Percentiles rank a stretch among this genome's conserved stretches.
Conservation (phyloP, 2,888 invertebrate species). For the Cataglyphis cursor region DNA sequence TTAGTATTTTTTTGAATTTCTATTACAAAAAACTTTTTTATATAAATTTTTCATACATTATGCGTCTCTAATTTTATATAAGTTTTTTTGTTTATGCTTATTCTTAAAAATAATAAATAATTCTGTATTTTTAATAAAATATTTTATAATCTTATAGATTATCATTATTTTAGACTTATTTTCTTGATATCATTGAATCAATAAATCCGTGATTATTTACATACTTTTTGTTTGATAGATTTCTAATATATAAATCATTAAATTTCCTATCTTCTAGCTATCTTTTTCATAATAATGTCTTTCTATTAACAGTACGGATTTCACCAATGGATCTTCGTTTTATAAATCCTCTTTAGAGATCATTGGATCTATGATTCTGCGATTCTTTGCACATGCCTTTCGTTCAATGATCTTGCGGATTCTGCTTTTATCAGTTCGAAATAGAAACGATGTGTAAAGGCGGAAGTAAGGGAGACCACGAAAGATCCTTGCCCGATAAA, state of each 20-base stretch:
- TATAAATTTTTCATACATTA: neutral
- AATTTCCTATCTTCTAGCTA: neutral
- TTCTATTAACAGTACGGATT: neutral
- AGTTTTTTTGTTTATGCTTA: too few relatives aligned
- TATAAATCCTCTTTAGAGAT: constrained; percentile 7
- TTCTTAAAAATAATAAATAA: neutral
- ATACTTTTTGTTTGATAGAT: neutral
- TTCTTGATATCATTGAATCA: neutral
- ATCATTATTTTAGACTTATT: neutral
- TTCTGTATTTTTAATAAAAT: neutral
- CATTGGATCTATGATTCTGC: constrained; percentile 3
- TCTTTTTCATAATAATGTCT: neutral
- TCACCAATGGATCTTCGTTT: constrained; percentile 10
- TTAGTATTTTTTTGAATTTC: neutral
- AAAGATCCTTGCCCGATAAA: constrained; percentile 52
- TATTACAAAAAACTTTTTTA: neutral
- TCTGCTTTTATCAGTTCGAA: constrained; percentile 19
- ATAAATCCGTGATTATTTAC: neutral
- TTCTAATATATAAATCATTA: neutral
- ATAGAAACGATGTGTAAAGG: constrained; percentile 37
- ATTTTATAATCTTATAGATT: neutral
- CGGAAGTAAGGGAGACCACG: constrained; percentile 53
- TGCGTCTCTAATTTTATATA: neutral
- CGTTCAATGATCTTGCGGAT: constrained; percentile 19
- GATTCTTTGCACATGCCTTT: neutral